A percentile compares a stretch with the other conserved stretches of the same genome.
These are phyloP conservation scores for Pseudopodoces humilis DNA, from an alignment of 2,113 vertebrate species.

Conservation along the genomic window DNA sequence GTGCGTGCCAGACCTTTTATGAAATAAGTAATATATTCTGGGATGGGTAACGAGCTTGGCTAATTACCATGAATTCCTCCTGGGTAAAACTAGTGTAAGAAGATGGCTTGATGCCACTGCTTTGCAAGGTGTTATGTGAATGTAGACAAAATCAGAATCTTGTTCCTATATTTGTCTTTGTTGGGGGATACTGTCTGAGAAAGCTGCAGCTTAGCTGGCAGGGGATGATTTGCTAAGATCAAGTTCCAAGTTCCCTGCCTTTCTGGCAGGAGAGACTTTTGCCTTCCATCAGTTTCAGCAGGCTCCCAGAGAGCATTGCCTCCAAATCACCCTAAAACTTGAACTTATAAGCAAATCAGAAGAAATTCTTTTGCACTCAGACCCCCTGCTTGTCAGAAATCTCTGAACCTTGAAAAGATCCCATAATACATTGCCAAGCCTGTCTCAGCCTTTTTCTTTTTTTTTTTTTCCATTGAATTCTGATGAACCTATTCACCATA, in stretches of 20 bases:
- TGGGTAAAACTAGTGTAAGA: slow-evolving; percentile 26
- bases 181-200: slow-evolving; percentile 24
- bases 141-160: slow-evolving; percentile 20
- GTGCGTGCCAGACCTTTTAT: neutral
- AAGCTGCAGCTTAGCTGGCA: slow-evolving; percentile 29
- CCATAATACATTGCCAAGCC: neutral
- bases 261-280: neutral
- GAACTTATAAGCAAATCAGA: slow-evolving; percentile 17
- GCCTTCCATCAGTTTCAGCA: slow-evolving; percentile 13
- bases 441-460: slow-evolving; percentile 15
- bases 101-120: slow-evolving; percentile 24
- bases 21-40: slow-evolving; percentile 9
- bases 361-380: slow-evolving; percentile 8
- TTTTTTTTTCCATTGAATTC: neutral
- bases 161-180: slow-evolving; percentile 47
- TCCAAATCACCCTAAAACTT: neutral
- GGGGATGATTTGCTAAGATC: slow-evolving; percentile 38
- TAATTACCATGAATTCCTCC: slow-evolving; percentile 42
- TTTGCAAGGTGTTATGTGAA: slow-evolving; percentile 33
- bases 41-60: neutral
- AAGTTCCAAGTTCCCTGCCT: slow-evolving; percentile 46
- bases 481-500: slow-evolving; percentile 35
- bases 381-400: neutral
- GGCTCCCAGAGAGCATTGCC: neutral
- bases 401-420: slow-evolving; percentile 16